Base-by-base conservation (phyloP, 2,113 vertebrate genomes). In the Protobothrops flavoviridis region DNA sequence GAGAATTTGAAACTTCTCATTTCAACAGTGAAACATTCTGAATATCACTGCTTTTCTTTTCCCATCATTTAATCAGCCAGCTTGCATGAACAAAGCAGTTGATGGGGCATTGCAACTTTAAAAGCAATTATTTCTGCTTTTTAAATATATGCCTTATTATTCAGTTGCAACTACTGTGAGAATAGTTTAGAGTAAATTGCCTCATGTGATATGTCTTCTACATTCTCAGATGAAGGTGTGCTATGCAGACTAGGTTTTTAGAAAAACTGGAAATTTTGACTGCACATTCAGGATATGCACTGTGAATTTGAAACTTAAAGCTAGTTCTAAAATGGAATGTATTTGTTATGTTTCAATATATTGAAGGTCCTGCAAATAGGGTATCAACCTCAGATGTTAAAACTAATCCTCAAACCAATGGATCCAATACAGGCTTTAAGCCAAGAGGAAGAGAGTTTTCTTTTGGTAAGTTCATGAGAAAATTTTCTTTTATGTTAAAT, bases 381-480 rank as follows among this genome's bases (percentile, higher is more conserved):
- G 91, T 94, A 88, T 96, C 95, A 57, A 85, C 95, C 13, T 87
- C 95, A n/a, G 85, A 94, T 5, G 94, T 94, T 93, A 95, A 52
- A 94, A 94, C 94, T n/a, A 95, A 95, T 48, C 95, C 97, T 86
- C 97, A 96, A 96, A 97, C 96, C 50, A 98, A 97, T n/a, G 97
- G 96, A 45, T 96, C 97, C 89, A 98, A 94, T 81, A 13, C 91
- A 55, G 94, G 26, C 53, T 96, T 91, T 15, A 98, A 96, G 93
- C 95, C 95, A 59, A 96, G 97, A 56, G 97, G 97, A 93, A 97
- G 88, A 96, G 98, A 97, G 2, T 98, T 98, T 96, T 98, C 97
- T 81, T 98, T 98, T 87, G 98, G 98, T 98, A 96, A 98, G 21
- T 95, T 10, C 8, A 33, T 56, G 17, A 10, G 24, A 2, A 56